A percentile compares a stretch with the other conserved stretches of the same genome.
phyloP scores from a whole-genome alignment of 30 jellyfish, hydroid and myxozoan species.

The Chrysaora quinquecirrha region DNA sequence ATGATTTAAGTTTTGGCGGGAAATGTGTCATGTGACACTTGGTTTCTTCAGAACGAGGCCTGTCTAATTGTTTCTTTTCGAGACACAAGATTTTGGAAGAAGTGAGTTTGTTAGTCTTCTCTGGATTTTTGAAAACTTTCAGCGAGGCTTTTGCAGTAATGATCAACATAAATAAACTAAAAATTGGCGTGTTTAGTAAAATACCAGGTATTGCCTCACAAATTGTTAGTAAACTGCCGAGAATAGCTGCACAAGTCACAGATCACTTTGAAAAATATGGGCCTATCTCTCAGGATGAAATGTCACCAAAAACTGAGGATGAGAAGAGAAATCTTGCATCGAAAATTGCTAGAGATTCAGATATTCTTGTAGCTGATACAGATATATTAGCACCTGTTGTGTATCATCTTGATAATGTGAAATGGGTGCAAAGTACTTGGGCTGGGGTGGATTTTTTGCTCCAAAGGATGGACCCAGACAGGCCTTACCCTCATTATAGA shows the following conservation, averaged over 20 bases:
- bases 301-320: neutral
- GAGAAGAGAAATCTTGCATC: constrained; percentile 5
- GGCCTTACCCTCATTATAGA: constrained; percentile 46
- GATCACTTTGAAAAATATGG: constrained; percentile 37
- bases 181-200: constrained; percentile 32
- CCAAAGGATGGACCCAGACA: constrained; percentile 1
- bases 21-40: too few relatives aligned
- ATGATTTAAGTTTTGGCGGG: too few relatives aligned
- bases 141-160: too few relatives aligned
- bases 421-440: constrained; percentile 71
- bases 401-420: constrained; percentile 19
- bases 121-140: too few relatives aligned
- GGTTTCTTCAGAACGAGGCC: too few relatives aligned
- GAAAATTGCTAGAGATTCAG: constrained; percentile 33
- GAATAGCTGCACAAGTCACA: constrained; percentile 1
- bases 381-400: constrained; percentile 39
- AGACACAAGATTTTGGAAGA: too few relatives aligned
- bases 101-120: too few relatives aligned
- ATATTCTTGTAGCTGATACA: constrained; percentile 58
- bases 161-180: neutral
- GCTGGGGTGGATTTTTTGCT: constrained; percentile 80
- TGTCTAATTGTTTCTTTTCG: too few relatives aligned
- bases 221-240: constrained; percentile 20
- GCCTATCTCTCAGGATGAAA: neutral
- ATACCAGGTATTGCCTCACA: constrained; percentile 13